A percentile compares a stretch with the other conserved stretches of the same genome.
Evolutionary conservation across 2,888 invertebrate species (phyloP).

Genomic region (Theodoxus fluviatilis): DNA sequence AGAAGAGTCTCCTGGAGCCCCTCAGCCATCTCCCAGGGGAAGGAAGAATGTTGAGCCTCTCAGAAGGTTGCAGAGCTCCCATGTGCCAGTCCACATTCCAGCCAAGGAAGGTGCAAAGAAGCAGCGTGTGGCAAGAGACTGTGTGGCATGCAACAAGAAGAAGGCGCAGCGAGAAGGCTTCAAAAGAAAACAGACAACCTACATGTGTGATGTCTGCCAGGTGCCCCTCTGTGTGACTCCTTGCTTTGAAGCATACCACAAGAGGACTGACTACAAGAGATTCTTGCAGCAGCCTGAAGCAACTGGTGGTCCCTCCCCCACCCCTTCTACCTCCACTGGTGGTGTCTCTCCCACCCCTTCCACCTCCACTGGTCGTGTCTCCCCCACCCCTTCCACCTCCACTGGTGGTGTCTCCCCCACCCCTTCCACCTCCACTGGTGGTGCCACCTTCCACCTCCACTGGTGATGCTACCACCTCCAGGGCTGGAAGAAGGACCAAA

Average conservation of each 20-base stretch:
- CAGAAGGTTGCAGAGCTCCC: neutral
- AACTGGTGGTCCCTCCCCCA: too few species aligned
- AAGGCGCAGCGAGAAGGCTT: neutral
- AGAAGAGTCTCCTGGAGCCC: neutral
- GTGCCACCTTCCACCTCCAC: too few species aligned
- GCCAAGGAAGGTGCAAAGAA: too few species aligned
- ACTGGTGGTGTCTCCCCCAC: too few species aligned
- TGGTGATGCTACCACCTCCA: too few species aligned
- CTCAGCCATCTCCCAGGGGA: constrained; percentile 10
- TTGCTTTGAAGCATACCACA: neutral
- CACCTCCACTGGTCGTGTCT: too few species aligned
- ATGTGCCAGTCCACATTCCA: neutral
- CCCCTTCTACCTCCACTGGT: too few species aligned
- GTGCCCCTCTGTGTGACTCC: constrained; percentile 1
- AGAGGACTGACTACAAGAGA: neutral
- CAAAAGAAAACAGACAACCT: constrained; percentile 12
- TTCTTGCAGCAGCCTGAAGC: neutral
- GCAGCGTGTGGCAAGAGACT: neutral
- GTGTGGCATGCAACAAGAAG: constrained; percentile 6
- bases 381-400: too few species aligned
- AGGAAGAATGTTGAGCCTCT: constrained; percentile 4
- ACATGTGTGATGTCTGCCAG: constrained; percentile 7
- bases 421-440: too few species aligned
- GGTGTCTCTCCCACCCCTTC: too few species aligned
- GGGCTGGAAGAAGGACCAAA: too few species aligned